These are phyloP conservation scores for Thalpophila matura DNA, from an alignment of 2,888 invertebrate species.

Conservation along the genomic window DNA sequence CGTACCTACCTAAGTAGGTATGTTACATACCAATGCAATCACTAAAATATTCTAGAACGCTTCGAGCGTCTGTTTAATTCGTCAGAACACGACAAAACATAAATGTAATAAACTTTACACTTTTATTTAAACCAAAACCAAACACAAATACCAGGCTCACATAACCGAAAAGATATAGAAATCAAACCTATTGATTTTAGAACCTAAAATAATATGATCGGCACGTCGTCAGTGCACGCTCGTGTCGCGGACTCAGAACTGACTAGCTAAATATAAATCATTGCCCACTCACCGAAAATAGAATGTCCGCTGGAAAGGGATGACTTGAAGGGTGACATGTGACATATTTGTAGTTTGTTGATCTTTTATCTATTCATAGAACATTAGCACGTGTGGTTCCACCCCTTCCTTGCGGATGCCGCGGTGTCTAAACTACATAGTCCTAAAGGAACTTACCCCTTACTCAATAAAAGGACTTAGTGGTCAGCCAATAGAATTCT, in stretches of 20 bases:
- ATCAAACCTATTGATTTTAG: conserved; percentile 30
- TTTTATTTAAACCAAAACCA: not conserved
- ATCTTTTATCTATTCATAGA: conserved; percentile 38
- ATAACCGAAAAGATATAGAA: not conserved
- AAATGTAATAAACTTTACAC: not conserved
- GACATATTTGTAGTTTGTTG: conserved; percentile 56
- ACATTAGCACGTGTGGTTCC: not conserved
- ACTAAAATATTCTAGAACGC: not conserved
- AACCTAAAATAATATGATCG: conserved; percentile 27
- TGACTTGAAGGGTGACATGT: conserved; percentile 57
- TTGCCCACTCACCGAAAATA: conserved; percentile 55
- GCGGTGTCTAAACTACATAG: not conserved
- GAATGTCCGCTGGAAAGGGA: conserved; percentile 58
- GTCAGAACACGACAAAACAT: not conserved
- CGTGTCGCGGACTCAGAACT: conserved; percentile 45
- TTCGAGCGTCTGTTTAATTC: not conserved
- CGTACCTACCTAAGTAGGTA: no score
- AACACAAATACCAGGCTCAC: conserved; percentile 38
- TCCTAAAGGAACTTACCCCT: no score
- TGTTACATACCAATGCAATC: not conserved
- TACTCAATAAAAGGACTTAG: no score
- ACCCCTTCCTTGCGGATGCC: not conserved
- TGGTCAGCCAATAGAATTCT: no score
- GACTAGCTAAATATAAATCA: conserved; percentile 60
- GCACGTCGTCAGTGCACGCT: conserved; percentile 27